Evolutionary conservation across 2,888 invertebrate species (phyloP).

Genomic region (Anorthoa munda): DNA sequence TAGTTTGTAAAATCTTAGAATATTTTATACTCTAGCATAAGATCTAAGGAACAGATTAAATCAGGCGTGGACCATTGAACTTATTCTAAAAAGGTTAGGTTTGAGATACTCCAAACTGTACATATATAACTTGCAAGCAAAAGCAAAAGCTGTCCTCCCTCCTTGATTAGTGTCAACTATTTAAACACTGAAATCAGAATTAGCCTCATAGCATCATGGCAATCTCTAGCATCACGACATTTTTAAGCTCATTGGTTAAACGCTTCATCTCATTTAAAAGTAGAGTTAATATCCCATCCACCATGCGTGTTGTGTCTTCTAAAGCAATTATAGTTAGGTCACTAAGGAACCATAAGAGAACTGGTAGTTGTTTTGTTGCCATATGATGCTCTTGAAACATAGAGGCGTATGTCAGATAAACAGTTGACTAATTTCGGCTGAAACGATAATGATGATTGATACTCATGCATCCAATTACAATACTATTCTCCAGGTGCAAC

Average conservation of each 20-base stretch:
- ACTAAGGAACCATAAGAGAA: neutral
- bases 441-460: neutral
- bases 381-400: neutral
- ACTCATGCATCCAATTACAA: neutral
- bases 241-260: too few relatives aligned
- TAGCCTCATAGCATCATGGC: too few relatives aligned
- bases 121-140: too few relatives aligned
- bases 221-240: too few relatives aligned
- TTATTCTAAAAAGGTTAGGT: too few relatives aligned
- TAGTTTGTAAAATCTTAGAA: too few relatives aligned
- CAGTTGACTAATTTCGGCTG: neutral
- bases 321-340: neutral
- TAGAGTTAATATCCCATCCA: too few relatives aligned
- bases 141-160: neutral
- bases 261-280: too few relatives aligned
- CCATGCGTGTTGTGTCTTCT: neutral
- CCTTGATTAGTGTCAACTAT: neutral
- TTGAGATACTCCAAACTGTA: too few relatives aligned
- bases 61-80: too few relatives aligned
- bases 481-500: slow-evolving; percentile 69
- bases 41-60: too few relatives aligned
- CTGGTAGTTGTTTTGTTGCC: neutral
- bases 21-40: too few relatives aligned
- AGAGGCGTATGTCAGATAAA: neutral
- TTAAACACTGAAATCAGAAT: neutral